Evolutionary conservation across 1,140 invertebrate genomes (phyloP).

Genomic region (Geopemphigus sp.): DNA sequence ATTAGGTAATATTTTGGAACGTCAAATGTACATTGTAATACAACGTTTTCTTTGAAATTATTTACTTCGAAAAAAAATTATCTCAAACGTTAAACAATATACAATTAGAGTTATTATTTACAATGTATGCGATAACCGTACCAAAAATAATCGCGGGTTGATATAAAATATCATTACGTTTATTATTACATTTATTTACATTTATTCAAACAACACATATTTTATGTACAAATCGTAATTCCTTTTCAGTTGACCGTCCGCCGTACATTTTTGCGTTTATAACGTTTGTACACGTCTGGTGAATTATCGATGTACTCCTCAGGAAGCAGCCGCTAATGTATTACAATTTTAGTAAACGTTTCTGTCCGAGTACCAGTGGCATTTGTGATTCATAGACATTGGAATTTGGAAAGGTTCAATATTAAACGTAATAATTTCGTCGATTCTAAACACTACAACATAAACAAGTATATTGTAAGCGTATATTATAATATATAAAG

Average conservation of each 20-base stretch:
- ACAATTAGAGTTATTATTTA: not conserved
- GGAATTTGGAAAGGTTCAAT: no score
- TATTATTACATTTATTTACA: no score
- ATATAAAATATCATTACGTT: no score
- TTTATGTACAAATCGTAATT: not conserved
- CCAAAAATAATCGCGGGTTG: not conserved
- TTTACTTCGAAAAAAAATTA: not conserved
- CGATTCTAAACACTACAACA: no score
- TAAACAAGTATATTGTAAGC: no score
- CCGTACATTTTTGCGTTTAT: constrained; percentile 3
- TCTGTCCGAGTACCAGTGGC: not conserved
- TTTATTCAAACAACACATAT: not conserved
- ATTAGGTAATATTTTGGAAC: no score
- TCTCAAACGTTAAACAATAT: not conserved
- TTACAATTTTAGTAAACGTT: not conserved
- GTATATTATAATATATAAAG: no score
- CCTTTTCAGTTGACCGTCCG: not conserved
- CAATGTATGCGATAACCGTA: not conserved
- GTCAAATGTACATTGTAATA: no score
- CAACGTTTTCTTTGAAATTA: not conserved
- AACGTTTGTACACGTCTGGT: not conserved
- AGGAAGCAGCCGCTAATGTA: not conserved
- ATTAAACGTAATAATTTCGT: no score
- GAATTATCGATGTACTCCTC: not conserved
- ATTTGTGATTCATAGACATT: no score